These are phyloP conservation scores for Prorops nasuta DNA, from an alignment of 1,140 invertebrate species.

Conservation along the genomic window DNA sequence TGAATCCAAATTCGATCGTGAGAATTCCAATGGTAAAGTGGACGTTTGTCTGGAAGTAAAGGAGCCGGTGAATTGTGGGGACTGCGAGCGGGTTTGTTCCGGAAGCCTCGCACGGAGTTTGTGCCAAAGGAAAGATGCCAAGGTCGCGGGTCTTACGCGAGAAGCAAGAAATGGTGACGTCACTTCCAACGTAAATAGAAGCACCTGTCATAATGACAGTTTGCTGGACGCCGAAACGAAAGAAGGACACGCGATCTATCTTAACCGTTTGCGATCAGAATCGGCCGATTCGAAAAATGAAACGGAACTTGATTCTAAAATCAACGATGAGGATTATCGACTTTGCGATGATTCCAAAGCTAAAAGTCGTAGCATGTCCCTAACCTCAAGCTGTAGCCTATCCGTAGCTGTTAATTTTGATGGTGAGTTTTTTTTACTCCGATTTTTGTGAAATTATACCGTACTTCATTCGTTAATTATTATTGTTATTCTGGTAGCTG, in stretches of 20 bases:
- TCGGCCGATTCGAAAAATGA: slow-evolving; percentile 17
- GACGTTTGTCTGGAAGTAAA: slow-evolving; percentile 52
- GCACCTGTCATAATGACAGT: slow-evolving; percentile 20
- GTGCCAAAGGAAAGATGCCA: background rate
- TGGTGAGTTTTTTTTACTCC: slow-evolving; percentile 15
- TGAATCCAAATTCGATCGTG: slow-evolving; percentile 13
- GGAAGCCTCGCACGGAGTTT: slow-evolving; percentile 25
- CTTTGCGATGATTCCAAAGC: slow-evolving; percentile 36
- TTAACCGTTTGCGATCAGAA: slow-evolving; percentile 20
- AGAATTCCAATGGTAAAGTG: slow-evolving; percentile 30
- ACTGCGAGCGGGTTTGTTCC: slow-evolving; percentile 52
- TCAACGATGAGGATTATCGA: slow-evolving; percentile 30
- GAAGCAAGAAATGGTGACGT: background rate
- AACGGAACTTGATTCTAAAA: slow-evolving; percentile 23
- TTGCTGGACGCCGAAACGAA: slow-evolving; percentile 12
- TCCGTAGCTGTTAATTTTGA: slow-evolving; percentile 34
- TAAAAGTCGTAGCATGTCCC: slow-evolving; percentile 52
- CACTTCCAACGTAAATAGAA: background rate
- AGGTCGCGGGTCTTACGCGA: background rate
- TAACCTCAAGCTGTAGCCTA: slow-evolving; percentile 50
- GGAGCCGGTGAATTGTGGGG: slow-evolving; percentile 44
- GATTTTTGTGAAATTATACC: slow-evolving; percentile 10
- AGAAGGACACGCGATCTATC: slow-evolving; percentile 10
- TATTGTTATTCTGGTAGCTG: slow-evolving; percentile 24
- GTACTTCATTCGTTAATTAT: too few species aligned